Percentiles rank a stretch among this genome's conserved stretches.
These are phyloP conservation scores for Siniperca scherzeri DNA, from an alignment of 2,797 vertebrate species.

Conservation along the genomic window DNA sequence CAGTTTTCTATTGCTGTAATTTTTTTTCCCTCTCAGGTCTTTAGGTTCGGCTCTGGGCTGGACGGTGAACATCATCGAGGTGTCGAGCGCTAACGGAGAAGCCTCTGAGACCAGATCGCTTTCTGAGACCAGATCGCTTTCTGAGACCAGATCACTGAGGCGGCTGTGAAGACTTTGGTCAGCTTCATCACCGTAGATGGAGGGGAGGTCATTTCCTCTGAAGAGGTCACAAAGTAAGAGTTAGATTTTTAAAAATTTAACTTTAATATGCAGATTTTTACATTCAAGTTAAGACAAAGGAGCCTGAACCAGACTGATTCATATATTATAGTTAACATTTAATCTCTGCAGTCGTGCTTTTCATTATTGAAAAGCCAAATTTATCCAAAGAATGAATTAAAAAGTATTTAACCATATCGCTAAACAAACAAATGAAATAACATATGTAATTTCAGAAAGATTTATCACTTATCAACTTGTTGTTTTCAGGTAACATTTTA, in stretches of 20 bases:
- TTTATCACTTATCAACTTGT: too few relatives aligned
- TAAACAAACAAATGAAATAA: too few relatives aligned
- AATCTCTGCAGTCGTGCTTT: background rate
- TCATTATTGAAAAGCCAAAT: too few relatives aligned
- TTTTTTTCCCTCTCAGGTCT: conserved; percentile 66
- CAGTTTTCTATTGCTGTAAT: accelerated
- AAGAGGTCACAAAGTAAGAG: conserved; percentile 76
- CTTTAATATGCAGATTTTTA: background rate
- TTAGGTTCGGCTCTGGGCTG: conserved; percentile 77
- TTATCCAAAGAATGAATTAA: too few relatives aligned
- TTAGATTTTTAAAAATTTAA: background rate
- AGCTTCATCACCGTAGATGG: conserved; percentile 67
- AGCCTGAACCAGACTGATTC: background rate
- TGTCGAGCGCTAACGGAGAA: conserved; percentile 50
- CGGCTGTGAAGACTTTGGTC: conserved; percentile 26
- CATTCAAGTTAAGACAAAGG: background rate
- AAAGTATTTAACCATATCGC: too few relatives aligned
- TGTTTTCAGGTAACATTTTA: too few relatives aligned
- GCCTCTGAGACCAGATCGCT: conserved; percentile 34
- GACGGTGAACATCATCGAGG: conserved; percentile 69
- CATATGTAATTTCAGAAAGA: too few relatives aligned
- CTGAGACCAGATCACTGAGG: conserved; percentile 30
- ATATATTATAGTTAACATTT: background rate
- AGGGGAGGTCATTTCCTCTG: conserved; percentile 46
- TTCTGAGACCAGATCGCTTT: too few relatives aligned